Evolutionary conservation across 2,888 invertebrate genomes (phyloP).

Genomic region (Euclidia mi): DNA sequence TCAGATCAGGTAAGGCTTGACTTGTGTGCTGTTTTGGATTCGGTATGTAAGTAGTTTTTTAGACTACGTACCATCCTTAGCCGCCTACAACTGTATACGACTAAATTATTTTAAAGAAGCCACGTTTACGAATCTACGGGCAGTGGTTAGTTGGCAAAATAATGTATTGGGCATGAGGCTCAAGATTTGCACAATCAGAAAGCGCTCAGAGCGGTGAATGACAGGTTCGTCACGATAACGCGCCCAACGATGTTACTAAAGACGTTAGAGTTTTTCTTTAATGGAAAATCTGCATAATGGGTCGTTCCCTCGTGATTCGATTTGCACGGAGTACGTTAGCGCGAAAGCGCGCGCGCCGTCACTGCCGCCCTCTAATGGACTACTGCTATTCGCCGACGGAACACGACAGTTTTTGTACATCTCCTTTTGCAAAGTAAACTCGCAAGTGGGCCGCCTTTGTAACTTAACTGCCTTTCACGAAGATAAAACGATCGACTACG

Average conservation of each 20-base stretch:
- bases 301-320: constrained; percentile 80
- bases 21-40: too few relatives aligned
- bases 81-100: too few relatives aligned
- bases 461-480: constrained; percentile 70
- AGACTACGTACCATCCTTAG: too few relatives aligned
- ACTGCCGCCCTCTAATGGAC: constrained; percentile 74
- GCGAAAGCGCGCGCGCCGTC: constrained; percentile 59
- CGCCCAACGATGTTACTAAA: constrained; percentile 47
- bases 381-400: constrained; percentile 70
- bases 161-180: neutral
- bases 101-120: too few relatives aligned
- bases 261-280: constrained; percentile 77
- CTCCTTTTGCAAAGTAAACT: constrained; percentile 70
- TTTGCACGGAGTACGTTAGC: constrained; percentile 79
- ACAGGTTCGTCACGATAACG: constrained; percentile 45
- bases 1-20: too few relatives aligned
- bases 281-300: constrained; percentile 88
- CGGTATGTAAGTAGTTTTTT: too few relatives aligned
- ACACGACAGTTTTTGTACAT: constrained; percentile 74
- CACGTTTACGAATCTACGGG: too few relatives aligned
- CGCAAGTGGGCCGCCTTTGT: constrained; percentile 68
- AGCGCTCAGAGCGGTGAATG: constrained; percentile 21
- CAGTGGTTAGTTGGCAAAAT: too few relatives aligned
- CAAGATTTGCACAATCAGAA: constrained; percentile 1
- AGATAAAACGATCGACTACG: constrained; percentile 68